Evolutionary conservation across 2,113 vertebrate genomes (phyloP).

Genomic region (Rhinoderma darwinii): DNA sequence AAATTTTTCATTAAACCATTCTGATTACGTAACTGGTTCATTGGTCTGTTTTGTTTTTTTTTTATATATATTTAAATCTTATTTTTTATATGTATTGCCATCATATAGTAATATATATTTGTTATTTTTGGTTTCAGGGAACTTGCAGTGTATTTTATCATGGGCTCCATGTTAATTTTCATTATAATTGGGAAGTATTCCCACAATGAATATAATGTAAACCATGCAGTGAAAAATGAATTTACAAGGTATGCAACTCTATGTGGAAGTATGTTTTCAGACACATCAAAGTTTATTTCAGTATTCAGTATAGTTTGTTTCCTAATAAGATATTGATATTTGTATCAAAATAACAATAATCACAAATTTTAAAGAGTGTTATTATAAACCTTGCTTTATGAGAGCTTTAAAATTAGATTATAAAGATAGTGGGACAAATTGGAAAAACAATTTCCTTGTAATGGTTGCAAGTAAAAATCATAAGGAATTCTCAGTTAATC

Average conservation of each 20-base stretch:
- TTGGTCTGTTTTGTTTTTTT: too few relatives aligned
- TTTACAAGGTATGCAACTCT: constrained; percentile 73
- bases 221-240: constrained; percentile 68
- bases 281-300: neutral
- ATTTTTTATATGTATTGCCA: neutral
- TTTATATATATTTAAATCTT: neutral
- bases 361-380: too few relatives aligned
- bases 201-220: constrained; percentile 66
- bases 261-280: neutral
- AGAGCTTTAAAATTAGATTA: too few relatives aligned
- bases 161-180: constrained; percentile 70
- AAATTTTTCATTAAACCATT: too few relatives aligned
- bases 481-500: too few relatives aligned
- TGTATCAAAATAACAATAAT: too few relatives aligned
- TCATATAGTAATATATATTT: neutral
- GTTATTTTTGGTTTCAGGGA: constrained; percentile 68
- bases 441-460: too few relatives aligned
- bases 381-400: too few relatives aligned
- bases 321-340: too few relatives aligned
- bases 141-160: constrained; percentile 61
- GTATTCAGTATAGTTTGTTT: neutral
- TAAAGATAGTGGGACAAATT: too few relatives aligned
- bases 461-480: too few relatives aligned
- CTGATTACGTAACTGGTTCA: too few relatives aligned
- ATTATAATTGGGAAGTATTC: constrained; percentile 65